phyloP scores from a whole-genome alignment of 2,113 vertebrate genomes.

The Oryzias melastigma region DNA sequence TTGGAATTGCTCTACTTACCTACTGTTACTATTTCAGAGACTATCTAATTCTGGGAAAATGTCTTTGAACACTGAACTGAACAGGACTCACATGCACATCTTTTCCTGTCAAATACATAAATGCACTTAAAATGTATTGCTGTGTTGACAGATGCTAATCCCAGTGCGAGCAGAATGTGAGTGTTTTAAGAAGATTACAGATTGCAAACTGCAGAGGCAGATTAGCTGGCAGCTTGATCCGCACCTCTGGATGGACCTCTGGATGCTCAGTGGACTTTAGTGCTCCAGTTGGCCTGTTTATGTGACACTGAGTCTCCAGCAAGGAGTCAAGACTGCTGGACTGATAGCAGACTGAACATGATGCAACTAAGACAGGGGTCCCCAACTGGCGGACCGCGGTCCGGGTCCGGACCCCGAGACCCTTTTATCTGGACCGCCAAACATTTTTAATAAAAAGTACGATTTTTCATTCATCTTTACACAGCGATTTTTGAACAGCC shows the following conservation, averaged over 20 bases:
- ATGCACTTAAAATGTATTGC: conserved; percentile 20
- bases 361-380: conserved; percentile 3
- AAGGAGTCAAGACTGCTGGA: conserved; percentile 23
- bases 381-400: too few relatives aligned
- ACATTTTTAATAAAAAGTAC: too few relatives aligned
- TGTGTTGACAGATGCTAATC: conserved; percentile 52
- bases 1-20: neutral
- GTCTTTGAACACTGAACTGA: conserved; percentile 4
- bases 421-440: too few relatives aligned
- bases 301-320: conserved; percentile 4
- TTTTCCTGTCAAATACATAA: conserved; percentile 7
- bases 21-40: neutral
- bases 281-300: conserved; percentile 16
- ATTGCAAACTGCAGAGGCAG: conserved; percentile 51
- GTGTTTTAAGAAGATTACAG: conserved; percentile 73
- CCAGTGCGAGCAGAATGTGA: conserved; percentile 56
- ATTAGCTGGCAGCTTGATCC: conserved; percentile 61
- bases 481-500: too few relatives aligned
- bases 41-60: neutral
- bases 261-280: too few relatives aligned
- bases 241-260: conserved; percentile 40
- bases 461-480: too few relatives aligned
- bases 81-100: too few relatives aligned
- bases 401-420: too few relatives aligned
- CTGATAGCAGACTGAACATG: conserved; percentile 15